These are phyloP conservation scores for Lutjanus campechanus DNA, from an alignment of 2,797 vertebrate species.

Conservation along the genomic window DNA sequence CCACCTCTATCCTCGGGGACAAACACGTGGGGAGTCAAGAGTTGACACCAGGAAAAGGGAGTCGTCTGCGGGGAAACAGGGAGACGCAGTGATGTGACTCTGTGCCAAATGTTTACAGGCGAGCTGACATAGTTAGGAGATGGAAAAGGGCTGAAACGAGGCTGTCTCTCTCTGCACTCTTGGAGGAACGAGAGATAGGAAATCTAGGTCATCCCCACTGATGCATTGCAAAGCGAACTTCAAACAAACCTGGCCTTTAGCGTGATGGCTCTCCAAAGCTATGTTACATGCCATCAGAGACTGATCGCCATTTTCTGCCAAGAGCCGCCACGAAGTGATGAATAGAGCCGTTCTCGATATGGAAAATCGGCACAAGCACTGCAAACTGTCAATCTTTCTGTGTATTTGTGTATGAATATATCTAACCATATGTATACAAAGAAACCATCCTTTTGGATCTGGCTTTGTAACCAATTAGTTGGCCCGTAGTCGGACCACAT, in stretches of 20 bases:
- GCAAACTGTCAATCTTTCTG: slow-evolving; percentile 22
- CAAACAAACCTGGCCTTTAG: slow-evolving; percentile 84
- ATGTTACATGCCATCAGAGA: slow-evolving; percentile 78
- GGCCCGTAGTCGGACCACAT: slow-evolving; percentile 60
- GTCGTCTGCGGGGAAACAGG: slow-evolving; percentile 61
- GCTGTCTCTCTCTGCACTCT: slow-evolving; percentile 71
- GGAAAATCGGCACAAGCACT: slow-evolving; percentile 20
- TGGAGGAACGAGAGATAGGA: slow-evolving; percentile 70
- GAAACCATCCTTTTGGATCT: slow-evolving; percentile 23
- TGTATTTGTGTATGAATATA: slow-evolving; percentile 14
- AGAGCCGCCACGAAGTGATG: slow-evolving; percentile 58
- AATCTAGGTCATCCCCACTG: slow-evolving; percentile 86
- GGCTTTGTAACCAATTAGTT: slow-evolving; percentile 52
- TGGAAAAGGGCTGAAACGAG: slow-evolving; percentile 76
- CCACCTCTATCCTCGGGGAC: slow-evolving; percentile 54
- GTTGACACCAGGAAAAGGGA: slow-evolving; percentile 60
- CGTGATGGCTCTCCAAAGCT: slow-evolving; percentile 75
- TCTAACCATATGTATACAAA: slow-evolving; percentile 27
- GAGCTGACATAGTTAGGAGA: slow-evolving; percentile 83
- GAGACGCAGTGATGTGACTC: slow-evolving; percentile 70
- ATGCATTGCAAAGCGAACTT: slow-evolving; percentile 84
- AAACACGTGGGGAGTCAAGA: slow-evolving; percentile 48
- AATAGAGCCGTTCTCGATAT: slow-evolving; percentile 38
- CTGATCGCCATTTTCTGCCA: slow-evolving; percentile 70
- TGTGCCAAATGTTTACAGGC: slow-evolving; percentile 84